Base-by-base conservation (phyloP, 2,797 vertebrate genomes). In the Propithecus deckenii region DNA sequence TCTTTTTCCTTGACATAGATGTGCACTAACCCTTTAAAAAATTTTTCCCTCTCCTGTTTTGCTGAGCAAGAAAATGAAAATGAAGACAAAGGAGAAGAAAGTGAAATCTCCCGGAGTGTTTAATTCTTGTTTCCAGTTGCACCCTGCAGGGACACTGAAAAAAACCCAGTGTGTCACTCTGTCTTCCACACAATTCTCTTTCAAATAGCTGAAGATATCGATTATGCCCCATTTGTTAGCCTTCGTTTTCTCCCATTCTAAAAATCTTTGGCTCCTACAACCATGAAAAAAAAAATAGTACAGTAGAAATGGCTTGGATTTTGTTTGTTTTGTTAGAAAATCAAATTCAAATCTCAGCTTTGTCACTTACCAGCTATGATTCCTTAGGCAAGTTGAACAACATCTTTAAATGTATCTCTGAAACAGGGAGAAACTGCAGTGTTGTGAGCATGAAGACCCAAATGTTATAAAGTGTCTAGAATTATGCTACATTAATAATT, bases 401-500 rank as follows among this genome's bases (percentile, higher is more conserved):
- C 15, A 50, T n/a, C 38, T 89, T 89, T 63, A 52, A 69, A 22
- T 69, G n/a, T 80, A 52, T 63, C 50, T 76, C 38, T 76, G 67
- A 94, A 83, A 61, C 38, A 25, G 10, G n/a, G 17, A 84, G 65
- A 65, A 90, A 57, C 17, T 17, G 11, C 38, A 28, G 2, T 48
- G 3, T 17, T 83, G 67, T 63, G 59, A 89, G 38, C 81, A 50
- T 32, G 48, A 92, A 86, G 61, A 86, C 43, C 38, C 50, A 80
- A 93, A 61, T 76, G 91, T 69, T 55, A 25, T 32, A 41, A 83
- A 90, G 59, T 63, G 57, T 48, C 61, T 50, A 69, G 86, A 76
- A 92, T 78, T 76, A 90, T 86, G 74, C 69, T 46, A 57, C 83
- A 63, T 65, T 59, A 72, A 90, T 92, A 94, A 83, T 71, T 72